Evolutionary conservation across 53 echinoderm and acorn worm genomes (phyloP).

Genomic region (Hippasteria phrygiana): DNA sequence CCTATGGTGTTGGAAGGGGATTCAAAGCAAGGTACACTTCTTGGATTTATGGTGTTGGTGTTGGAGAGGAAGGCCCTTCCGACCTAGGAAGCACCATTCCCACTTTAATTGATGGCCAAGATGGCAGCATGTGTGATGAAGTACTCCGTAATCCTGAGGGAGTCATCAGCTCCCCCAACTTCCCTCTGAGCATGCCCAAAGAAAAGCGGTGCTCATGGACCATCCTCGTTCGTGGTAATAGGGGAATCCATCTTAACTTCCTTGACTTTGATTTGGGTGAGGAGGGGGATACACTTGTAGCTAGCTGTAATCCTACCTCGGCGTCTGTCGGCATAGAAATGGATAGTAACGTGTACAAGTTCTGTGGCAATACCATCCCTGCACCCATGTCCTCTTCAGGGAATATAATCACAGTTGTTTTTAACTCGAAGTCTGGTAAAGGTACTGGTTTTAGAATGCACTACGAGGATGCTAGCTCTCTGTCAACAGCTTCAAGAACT

Average conservation of each 20-base stretch:
- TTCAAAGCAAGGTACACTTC: slow-evolving; percentile 54
- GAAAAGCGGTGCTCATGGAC: slow-evolving; percentile 11
- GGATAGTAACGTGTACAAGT: neutral
- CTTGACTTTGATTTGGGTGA: slow-evolving; percentile 26
- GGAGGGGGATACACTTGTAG: neutral
- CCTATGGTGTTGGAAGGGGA: slow-evolving; percentile 49
- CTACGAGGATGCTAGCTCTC: neutral
- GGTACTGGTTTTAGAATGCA: slow-evolving; percentile 47
- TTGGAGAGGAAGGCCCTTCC: neutral
- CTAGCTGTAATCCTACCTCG: neutral
- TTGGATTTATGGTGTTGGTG: neutral
- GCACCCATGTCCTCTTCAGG: slow-evolving; percentile 3
- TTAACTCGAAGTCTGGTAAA: slow-evolving; percentile 15
- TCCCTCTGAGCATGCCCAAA: slow-evolving; percentile 30
- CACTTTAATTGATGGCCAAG: neutral
- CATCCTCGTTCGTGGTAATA: slow-evolving; percentile 5
- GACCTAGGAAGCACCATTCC: neutral
- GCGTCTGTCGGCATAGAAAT: slow-evolving; percentile 31
- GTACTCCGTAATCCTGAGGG: slow-evolving; percentile 13
- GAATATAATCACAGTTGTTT: neutral
- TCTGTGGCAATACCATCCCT: slow-evolving; percentile 44
- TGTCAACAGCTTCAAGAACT: neutral
- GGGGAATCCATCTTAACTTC: slow-evolving; percentile 34
- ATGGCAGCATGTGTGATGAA: neutral
- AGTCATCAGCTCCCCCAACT: slow-evolving; percentile 28